A percentile compares a stretch with the other conserved stretches of the same genome.
Conservation (phyloP, 1,140 invertebrate species). For the Drosophila ambigua region DNA sequence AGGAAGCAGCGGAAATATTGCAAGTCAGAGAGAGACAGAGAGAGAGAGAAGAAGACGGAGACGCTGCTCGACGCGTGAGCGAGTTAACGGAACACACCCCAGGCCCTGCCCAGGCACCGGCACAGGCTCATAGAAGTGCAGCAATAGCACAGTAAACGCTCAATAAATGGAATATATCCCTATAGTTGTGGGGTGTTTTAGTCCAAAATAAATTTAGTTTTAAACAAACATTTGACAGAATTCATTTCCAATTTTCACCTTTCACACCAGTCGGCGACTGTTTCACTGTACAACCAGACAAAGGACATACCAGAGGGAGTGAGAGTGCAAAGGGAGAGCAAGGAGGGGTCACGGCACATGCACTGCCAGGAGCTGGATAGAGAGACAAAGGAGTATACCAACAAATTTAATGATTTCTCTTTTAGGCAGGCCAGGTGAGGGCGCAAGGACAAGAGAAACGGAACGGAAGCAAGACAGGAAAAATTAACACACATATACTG, state of each 20-base stretch:
- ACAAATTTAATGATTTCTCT: slow-evolving; percentile 81
- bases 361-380: slow-evolving; percentile 8
- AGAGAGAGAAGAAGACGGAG: slow-evolving; percentile 30
- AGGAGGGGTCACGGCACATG: slow-evolving; percentile 18
- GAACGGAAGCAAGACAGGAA: slow-evolving; percentile 40
- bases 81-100: slow-evolving; percentile 64
- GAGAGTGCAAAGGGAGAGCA: background rate
- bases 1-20: slow-evolving; percentile 17
- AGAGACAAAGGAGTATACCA: slow-evolving; percentile 74
- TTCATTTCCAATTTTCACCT: no score
- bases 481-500: slow-evolving; percentile 34
- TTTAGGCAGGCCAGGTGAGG: slow-evolving; percentile 51
- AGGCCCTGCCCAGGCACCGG: slow-evolving; percentile 14
- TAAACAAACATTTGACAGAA: no score
- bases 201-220: no score
- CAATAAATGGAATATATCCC: background rate
- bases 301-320: slow-evolving; percentile 10
- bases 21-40: slow-evolving; percentile 27
- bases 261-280: no score
- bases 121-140: slow-evolving; percentile 19
- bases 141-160: slow-evolving; percentile 22
- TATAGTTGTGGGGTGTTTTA: no score
- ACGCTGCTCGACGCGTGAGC: slow-evolving; percentile 32
- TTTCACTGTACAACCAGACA: slow-evolving; percentile 3
- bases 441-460: slow-evolving; percentile 29